Percentiles rank a stretch among this genome's conserved stretches.
These are phyloP conservation scores for Dromius quadrimaculatus DNA, from an alignment of 2,888 invertebrate genomes.

Conservation along the genomic window DNA sequence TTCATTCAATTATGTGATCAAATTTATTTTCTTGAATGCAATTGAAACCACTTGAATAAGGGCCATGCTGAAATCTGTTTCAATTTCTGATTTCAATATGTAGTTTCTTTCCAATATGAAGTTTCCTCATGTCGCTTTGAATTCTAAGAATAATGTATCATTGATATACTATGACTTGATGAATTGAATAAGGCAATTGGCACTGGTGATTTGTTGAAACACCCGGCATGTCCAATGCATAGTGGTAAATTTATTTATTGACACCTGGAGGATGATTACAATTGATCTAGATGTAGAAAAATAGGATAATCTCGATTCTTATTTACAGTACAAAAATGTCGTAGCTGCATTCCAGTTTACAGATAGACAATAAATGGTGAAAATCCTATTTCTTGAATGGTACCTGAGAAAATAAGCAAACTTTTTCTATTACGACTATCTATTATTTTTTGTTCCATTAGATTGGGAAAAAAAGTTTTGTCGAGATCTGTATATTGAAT, in stretches of 20 bases:
- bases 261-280: neutral
- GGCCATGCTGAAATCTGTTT: slow-evolving; percentile 16
- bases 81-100: too few species aligned
- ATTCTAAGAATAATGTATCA: neutral
- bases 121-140: neutral
- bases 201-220: slow-evolving; percentile 3
- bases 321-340: neutral
- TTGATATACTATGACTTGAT: slow-evolving; percentile 6
- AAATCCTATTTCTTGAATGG: slow-evolving; percentile 7
- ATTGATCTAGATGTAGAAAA: slow-evolving; percentile 19
- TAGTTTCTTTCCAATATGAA: neutral
- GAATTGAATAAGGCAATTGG: slow-evolving; percentile 4
- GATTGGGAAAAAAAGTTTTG: neutral
- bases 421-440: neutral
- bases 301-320: neutral
- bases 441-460: slow-evolving; percentile 4
- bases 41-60: neutral
- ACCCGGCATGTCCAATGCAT: neutral
- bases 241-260: slow-evolving; percentile 12
- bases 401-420: neutral
- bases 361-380: neutral
- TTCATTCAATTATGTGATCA: neutral
- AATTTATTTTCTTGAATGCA: slow-evolving; percentile 18
- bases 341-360: slow-evolving; percentile 12
- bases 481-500: slow-evolving; percentile 7